Base-by-base conservation (phyloP, 1,140 invertebrate genomes). In the Hormaphis cornu region DNA sequence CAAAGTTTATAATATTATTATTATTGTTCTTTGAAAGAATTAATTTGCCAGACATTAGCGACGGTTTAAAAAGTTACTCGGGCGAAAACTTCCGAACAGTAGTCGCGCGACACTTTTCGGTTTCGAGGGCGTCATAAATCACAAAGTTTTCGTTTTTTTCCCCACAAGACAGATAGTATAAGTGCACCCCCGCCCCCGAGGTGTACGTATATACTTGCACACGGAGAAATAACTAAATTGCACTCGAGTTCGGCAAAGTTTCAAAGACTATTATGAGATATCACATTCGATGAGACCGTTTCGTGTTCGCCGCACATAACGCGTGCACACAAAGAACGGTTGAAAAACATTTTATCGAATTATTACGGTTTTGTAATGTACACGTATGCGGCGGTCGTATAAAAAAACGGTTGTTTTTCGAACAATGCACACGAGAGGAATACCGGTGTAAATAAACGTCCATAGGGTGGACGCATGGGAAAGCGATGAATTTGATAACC, bases 61-160 rank as follows among this genome's bases (percentile, higher is more conserved):
- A 66, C 35, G 61, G 61, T 66, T 66, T 35, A 66, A 66, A n/a
- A 66, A 66, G 61, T 66, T 66, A 66, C 61, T 46, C 33, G 9
- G 10, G 7, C 5, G 18, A 48, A 66, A 66, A 66, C 40, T 48
- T 66, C 48, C 35, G 48, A 66, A 66, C 28, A 66, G n/a, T n/a
- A n/a, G 28, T 66, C 42, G 42, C 20, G 61, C 44, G 61, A 66
- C 61, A 66, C 61, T 66, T n/a, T n/a, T n/a, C 44, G 61, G 61
- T 66, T 66, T 66, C 35, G 28, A 50, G 44, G 61, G 44, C 10
- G 44, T 66, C 28, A 33, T 66, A 66, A 66, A 66, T 66, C 61
- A 66, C 26, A 50, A 66, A 66, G 40, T 66, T 66, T 58, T 66
- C 44, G 40, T 63, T 50, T 48, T 35, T n/a, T n/a, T n/a, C n/a